Evolutionary conservation across 2,888 invertebrate genomes (phyloP).

Genomic region (Macroteleia sp.): DNA sequence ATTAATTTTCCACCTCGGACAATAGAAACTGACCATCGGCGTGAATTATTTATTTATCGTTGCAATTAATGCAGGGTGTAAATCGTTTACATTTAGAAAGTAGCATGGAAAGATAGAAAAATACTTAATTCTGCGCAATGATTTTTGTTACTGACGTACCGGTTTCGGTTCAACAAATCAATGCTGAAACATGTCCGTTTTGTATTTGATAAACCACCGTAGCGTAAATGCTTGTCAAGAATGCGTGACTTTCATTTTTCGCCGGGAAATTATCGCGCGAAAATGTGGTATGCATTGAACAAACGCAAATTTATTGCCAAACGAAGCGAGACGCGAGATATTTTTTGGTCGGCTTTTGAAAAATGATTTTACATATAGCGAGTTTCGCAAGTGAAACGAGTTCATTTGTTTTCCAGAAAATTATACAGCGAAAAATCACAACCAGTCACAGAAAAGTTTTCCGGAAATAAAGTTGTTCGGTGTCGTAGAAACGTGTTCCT

Average conservation of each 20-base stretch:
- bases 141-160: slow-evolving; percentile 35
- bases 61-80: too few relatives aligned
- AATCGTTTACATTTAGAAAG: slow-evolving; percentile 45
- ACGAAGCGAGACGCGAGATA: slow-evolving; percentile 32
- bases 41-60: too few relatives aligned
- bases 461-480: neutral
- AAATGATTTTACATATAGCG: too few relatives aligned
- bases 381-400: too few relatives aligned
- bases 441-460: too few relatives aligned
- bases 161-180: slow-evolving; percentile 58
- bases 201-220: slow-evolving; percentile 60
- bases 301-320: slow-evolving; percentile 39
- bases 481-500: neutral
- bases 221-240: slow-evolving; percentile 61
- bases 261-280: slow-evolving; percentile 67
- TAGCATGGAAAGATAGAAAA: neutral
- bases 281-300: slow-evolving; percentile 58
- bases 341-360: slow-evolving; percentile 21
- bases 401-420: too few relatives aligned
- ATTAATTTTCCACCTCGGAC: too few relatives aligned
- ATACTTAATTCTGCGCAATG: slow-evolving; percentile 18
- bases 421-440: too few relatives aligned
- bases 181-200: slow-evolving; percentile 33
- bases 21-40: too few relatives aligned
- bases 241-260: slow-evolving; percentile 72